phyloP scores from a whole-genome alignment of 2,113 vertebrate species.

The Bos javanicus region DNA sequence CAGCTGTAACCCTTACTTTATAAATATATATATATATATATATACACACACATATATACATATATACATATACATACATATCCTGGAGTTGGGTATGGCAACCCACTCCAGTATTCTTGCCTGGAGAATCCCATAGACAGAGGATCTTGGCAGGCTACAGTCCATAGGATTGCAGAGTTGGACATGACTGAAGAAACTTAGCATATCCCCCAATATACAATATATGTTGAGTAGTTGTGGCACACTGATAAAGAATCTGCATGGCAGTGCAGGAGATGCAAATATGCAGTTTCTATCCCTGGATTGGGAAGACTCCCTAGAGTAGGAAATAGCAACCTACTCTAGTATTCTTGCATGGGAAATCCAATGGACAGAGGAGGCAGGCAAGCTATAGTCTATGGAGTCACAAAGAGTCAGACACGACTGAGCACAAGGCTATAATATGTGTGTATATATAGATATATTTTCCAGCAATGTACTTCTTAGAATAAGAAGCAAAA shows the following conservation, averaged over 20 bases:
- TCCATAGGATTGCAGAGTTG: background rate
- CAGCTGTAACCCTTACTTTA: background rate
- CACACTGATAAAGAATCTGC: background rate
- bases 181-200: background rate
- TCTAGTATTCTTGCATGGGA: background rate
- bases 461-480: background rate
- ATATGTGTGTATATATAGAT: background rate
- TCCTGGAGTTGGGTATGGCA: background rate
- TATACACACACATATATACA: too few species aligned
- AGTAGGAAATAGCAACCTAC: background rate
- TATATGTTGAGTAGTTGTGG: background rate
- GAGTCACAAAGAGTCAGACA: background rate
- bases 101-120: background rate
- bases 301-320: background rate
- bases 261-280: background rate
- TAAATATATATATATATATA: background rate
- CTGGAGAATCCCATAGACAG: background rate
- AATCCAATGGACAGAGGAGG: background rate
- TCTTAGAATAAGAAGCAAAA: slow-evolving; percentile 9
- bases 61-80: background rate
- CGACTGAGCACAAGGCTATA: background rate
- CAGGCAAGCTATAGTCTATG: background rate
- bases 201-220: background rate
- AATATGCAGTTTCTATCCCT: background rate
- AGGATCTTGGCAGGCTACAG: background rate